Evolutionary conservation across 2,113 vertebrate genomes (phyloP).

Genomic region (Tinamus guttatus): DNA sequence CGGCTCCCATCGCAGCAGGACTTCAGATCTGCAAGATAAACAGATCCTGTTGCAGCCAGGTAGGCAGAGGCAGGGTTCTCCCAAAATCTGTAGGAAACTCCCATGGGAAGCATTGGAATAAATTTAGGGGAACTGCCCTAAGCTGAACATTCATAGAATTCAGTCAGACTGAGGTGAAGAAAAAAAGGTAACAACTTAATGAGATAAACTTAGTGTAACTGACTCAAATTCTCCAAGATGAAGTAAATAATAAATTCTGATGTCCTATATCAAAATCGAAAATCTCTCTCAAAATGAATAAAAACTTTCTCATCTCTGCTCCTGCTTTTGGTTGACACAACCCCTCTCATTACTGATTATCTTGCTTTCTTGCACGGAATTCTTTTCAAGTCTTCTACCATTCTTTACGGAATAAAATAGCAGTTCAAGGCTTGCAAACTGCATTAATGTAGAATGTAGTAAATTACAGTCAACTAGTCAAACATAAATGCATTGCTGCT

Average conservation of each 20-base stretch:
- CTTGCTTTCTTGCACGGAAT: background rate
- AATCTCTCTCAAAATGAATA: background rate
- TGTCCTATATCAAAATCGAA: background rate
- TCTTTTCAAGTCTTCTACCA: background rate
- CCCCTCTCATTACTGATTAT: background rate
- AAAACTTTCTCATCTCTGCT: background rate
- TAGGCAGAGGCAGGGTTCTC: background rate
- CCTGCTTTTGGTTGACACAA: background rate
- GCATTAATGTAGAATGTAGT: background rate
- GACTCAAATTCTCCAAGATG: background rate
- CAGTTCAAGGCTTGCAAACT: background rate
- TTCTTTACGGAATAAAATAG: background rate
- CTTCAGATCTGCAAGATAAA: background rate
- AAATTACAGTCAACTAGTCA: background rate
- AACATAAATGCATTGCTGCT: background rate
- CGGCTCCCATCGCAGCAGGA: slow-evolving; percentile 12
- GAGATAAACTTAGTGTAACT: background rate
- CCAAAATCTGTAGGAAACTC: background rate
- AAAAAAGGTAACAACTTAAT: background rate
- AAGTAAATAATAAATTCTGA: background rate
- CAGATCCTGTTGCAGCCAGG: background rate
- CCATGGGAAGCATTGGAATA: too few species aligned
- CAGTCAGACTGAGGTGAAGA: background rate
- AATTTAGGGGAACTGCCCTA: background rate
- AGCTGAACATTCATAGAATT: background rate